Evolutionary conservation across 2,888 invertebrate genomes (phyloP).

Genomic region (Holacanthella duospinosa): DNA sequence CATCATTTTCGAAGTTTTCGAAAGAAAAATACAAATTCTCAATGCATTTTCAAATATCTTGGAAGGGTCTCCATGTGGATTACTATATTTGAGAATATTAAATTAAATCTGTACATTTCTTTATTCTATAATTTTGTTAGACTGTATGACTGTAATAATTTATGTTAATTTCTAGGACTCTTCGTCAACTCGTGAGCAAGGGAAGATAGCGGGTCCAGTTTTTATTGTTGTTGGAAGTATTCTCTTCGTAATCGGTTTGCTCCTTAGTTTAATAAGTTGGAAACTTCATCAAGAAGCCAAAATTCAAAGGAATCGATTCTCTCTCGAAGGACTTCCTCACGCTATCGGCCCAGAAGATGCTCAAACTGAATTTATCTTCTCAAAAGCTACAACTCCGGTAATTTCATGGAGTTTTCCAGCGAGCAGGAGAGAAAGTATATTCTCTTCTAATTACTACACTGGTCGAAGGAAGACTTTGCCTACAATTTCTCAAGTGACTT

Average conservation of each 20-base stretch:
- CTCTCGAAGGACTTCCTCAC: conserved; percentile 23
- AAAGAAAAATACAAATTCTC: neutral
- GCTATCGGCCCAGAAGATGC: conserved; percentile 25
- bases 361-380: conserved; percentile 20
- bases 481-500: conserved; percentile 32
- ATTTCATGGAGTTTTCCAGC: conserved; percentile 8
- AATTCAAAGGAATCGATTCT: conserved; percentile 23
- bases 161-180: conserved; percentile 9
- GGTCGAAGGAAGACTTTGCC: conserved; percentile 29
- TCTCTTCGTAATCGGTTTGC: conserved; percentile 25
- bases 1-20: neutral
- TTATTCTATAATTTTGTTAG: no score
- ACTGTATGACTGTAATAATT: no score
- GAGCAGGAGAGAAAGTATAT: conserved; percentile 22
- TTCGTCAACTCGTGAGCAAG: conserved; percentile 22
- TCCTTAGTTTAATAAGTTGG: conserved; percentile 23
- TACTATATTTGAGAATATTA: neutral
- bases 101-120: no score
- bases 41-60: neutral
- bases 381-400: conserved; percentile 9
- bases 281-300: conserved; percentile 31
- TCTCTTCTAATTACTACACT: conserved; percentile 16
- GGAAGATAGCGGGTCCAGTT: conserved; percentile 32
- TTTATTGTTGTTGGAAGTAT: conserved; percentile 29
- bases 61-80: no score